phyloP scores from a whole-genome alignment of 2,797 vertebrate genomes.

The Macropodus opercularis region DNA sequence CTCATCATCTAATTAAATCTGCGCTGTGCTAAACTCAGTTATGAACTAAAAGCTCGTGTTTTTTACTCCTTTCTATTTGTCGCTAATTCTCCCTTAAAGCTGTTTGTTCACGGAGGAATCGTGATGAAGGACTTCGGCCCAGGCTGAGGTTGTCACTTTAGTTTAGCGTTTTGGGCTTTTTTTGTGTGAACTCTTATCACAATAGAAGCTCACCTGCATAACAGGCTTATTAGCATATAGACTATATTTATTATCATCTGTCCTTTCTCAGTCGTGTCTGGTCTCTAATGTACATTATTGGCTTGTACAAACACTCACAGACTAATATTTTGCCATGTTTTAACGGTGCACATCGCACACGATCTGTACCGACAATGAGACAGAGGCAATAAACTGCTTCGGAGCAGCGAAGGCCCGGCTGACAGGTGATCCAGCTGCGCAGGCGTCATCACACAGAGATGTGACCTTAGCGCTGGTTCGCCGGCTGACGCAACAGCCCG shows the following conservation, averaged over 20 bases:
- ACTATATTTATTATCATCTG: conserved; percentile 5
- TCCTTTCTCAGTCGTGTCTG: not conserved
- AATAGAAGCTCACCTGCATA: conserved; percentile 17
- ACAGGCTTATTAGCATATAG: conserved; percentile 24
- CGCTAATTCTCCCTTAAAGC: not conserved
- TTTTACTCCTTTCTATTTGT: conserved; percentile 6
- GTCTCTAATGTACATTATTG: not conserved
- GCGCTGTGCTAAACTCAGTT: not conserved
- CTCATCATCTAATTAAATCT: conserved; percentile 2
- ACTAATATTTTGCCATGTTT: not conserved
- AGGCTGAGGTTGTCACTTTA: conserved; percentile 5
- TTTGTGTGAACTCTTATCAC: conserved; percentile 28
- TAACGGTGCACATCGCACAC: not conserved
- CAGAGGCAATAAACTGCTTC: too few species aligned
- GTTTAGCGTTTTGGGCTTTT: conserved; percentile 25
- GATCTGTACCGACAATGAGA: conserved; percentile 4
- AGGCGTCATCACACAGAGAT: not conserved
- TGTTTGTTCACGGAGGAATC: conserved; percentile 1
- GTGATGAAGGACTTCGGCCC: conserved; percentile 16
- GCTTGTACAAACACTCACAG: not conserved
- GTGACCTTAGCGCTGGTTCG: not conserved
- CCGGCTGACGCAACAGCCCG: not conserved
- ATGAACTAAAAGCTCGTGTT: not conserved
- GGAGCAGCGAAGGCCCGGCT: conserved; percentile 2
- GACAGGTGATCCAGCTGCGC: conserved; percentile 17